Percentiles rank a stretch among this genome's conserved stretches.
Conservation (phyloP, 1,140 invertebrate genomes). For the Bombus difficillimus region DNA sequence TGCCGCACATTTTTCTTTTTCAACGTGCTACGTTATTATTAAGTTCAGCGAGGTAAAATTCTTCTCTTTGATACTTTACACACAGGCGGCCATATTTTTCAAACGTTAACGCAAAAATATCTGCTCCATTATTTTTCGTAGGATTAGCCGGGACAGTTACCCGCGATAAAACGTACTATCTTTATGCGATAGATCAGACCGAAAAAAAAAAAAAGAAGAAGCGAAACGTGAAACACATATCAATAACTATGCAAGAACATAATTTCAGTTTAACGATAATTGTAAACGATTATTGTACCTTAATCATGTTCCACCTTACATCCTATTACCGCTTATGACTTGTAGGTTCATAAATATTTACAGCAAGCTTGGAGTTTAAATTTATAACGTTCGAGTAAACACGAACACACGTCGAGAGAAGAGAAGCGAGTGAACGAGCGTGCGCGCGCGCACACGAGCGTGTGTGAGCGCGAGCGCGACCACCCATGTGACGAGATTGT, state of each 20-base stretch:
- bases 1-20: not conserved
- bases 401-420: conserved; percentile 31
- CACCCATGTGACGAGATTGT: conserved; percentile 39
- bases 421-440: not conserved
- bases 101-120: not conserved
- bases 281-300: conserved; percentile 34
- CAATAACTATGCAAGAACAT: not conserved
- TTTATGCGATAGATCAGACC: not conserved
- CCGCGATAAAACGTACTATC: not conserved
- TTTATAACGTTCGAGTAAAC: conserved; percentile 55
- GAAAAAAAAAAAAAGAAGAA: not conserved
- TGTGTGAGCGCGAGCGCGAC: conserved; percentile 3
- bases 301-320: conserved; percentile 16
- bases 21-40: not conserved
- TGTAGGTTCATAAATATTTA: conserved; percentile 51
- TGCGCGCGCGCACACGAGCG: not conserved
- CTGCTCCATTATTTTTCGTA: not conserved
- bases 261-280: conserved; percentile 27
- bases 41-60: not conserved
- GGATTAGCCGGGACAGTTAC: not conserved
- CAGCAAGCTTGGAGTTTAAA: conserved; percentile 38
- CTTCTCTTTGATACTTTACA: not conserved
- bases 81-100: not conserved
- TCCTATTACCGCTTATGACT: conserved; percentile 31
- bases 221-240: not conserved